These are phyloP conservation scores for Candoia aspera DNA, from an alignment of 2,113 vertebrate species.

Conservation along the genomic window DNA sequence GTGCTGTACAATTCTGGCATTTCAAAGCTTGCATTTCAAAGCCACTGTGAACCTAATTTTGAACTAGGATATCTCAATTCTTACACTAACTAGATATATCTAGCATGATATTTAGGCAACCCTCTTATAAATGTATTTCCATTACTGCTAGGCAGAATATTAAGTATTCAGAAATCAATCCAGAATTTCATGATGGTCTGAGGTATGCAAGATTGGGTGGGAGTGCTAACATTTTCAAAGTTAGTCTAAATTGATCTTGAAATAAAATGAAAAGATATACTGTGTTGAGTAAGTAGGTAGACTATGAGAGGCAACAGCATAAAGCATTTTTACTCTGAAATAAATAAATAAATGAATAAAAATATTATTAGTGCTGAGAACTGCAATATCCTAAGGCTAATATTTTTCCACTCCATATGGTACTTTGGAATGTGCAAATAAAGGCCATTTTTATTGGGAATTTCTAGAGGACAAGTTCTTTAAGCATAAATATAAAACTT, in stretches of 20 bases:
- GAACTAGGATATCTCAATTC: slow-evolving; percentile 17
- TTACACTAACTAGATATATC: not conserved
- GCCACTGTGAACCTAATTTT: slow-evolving; percentile 4
- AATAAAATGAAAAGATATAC: slow-evolving; percentile 2
- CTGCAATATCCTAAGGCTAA: not conserved
- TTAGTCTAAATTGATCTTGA: not conserved
- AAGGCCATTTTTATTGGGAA: not conserved
- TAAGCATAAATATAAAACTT: not conserved
- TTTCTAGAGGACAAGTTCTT: not conserved
- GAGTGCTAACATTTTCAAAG: not conserved
- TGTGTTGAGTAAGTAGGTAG: not conserved
- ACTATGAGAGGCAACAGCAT: not conserved
- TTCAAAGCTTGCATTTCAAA: slow-evolving; percentile 30
- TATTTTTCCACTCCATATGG: not conserved
- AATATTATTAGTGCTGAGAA: not conserved
- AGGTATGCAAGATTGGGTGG: not conserved
- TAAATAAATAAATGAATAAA: not conserved
- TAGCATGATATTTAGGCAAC: not conserved
- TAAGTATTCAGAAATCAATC: not conserved
- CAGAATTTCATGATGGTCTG: not conserved
- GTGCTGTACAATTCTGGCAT: not conserved
- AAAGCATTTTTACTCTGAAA: not conserved
- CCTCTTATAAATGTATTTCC: not conserved
- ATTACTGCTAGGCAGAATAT: not conserved
- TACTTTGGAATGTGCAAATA: not conserved